A percentile compares a stretch with the other conserved stretches of the same genome.
Evolutionary conservation across 2,888 invertebrate species (phyloP).

Genomic region (Athripsodes cinereus): DNA sequence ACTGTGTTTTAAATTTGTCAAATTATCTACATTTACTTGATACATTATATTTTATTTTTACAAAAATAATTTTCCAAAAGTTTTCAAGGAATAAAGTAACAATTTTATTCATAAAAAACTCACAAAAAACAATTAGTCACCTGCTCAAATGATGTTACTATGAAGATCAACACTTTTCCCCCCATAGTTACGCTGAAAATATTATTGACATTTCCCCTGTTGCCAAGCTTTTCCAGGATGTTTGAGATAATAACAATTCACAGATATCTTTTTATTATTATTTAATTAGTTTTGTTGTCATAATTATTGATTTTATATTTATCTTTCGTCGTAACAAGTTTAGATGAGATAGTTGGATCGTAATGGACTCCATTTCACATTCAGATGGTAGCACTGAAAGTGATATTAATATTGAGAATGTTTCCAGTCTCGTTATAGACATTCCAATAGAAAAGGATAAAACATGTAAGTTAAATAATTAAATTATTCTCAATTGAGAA

Average conservation of each 20-base stretch:
- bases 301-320: too few relatives aligned
- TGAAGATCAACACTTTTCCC: neutral
- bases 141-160: neutral
- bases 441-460: neutral
- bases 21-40: neutral
- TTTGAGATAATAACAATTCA: neutral
- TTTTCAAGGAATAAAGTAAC: too few relatives aligned
- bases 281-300: neutral
- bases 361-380: neutral
- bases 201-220: neutral
- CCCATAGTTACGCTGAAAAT: neutral
- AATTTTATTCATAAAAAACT: too few relatives aligned
- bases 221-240: neutral
- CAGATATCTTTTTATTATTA: neutral
- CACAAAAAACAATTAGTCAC: too few relatives aligned
- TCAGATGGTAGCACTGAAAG: neutral
- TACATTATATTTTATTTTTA: too few relatives aligned
- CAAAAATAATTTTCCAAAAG: too few relatives aligned
- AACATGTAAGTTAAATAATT: neutral
- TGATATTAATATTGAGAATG: neutral
- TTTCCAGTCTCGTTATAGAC: neutral
- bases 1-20: neutral
- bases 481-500: too few relatives aligned
- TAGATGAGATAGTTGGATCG: neutral
- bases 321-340: neutral